phyloP scores from a whole-genome alignment of 2,797 vertebrate species.

The Cyprinodon diabolis region DNA sequence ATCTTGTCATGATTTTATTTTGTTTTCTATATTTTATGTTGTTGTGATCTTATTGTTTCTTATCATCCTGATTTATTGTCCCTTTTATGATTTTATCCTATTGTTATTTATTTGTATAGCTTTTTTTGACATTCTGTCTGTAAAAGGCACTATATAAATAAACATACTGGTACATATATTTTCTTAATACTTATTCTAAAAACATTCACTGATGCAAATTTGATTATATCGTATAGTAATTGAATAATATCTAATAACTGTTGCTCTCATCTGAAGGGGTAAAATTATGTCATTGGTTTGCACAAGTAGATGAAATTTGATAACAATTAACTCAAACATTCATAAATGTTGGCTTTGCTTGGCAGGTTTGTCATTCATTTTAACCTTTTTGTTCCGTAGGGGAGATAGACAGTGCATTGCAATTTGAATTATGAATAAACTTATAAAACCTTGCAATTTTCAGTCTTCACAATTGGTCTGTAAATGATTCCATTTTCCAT shows the following conservation, averaged over 20 bases:
- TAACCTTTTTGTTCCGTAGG: slow-evolving; percentile 12
- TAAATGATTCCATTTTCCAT: slow-evolving; percentile 6
- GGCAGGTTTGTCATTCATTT: not conserved
- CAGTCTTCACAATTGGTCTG: slow-evolving; percentile 15
- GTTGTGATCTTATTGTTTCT: too few relatives aligned
- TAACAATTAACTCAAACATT: not conserved
- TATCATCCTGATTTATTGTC: too few relatives aligned
- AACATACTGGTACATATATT: not conserved
- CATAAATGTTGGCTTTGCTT: slow-evolving; percentile 8
- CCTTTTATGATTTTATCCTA: too few relatives aligned
- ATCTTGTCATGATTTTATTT: too few relatives aligned
- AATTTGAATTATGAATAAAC: slow-evolving; percentile 6
- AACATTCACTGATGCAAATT: not conserved
- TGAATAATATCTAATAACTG: not conserved
- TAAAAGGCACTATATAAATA: not conserved
- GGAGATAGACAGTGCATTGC: not conserved
- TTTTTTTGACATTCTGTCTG: too few relatives aligned
- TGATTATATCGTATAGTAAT: not conserved
- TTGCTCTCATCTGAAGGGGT: not conserved
- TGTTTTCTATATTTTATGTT: too few relatives aligned
- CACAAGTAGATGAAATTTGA: slow-evolving; percentile 2
- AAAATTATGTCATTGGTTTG: not conserved
- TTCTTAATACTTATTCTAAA: not conserved
- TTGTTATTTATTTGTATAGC: too few relatives aligned
- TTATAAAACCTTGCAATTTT: slow-evolving; percentile 13